Conservation (phyloP, 2,888 invertebrate genomes). For the Falcaria lacertinaria region DNA sequence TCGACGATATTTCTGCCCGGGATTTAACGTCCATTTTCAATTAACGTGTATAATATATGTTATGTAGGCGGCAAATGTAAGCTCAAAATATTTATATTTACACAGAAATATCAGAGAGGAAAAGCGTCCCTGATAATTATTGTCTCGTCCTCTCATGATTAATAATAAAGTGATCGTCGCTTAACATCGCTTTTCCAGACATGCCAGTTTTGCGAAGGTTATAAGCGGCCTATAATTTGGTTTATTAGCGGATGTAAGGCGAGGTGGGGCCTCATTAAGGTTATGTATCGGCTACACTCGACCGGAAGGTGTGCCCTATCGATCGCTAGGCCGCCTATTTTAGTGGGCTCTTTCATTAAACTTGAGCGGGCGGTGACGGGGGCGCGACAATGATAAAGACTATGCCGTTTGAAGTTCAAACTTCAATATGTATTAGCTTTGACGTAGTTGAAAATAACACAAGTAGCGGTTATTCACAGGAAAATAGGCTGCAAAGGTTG, state of each 20-base stretch:
- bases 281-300: slow-evolving; percentile 41
- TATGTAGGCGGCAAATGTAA: too few species aligned
- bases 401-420: neutral
- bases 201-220: too few species aligned
- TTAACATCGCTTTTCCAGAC: too few species aligned
- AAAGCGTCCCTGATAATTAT: too few species aligned
- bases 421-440: neutral
- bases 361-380: slow-evolving; percentile 12
- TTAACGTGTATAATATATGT: too few species aligned
- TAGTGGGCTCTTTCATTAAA: slow-evolving; percentile 24
- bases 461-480: too few species aligned
- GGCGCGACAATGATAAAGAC: neutral
- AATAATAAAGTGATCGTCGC: too few species aligned
- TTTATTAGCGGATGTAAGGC: slow-evolving; percentile 50
- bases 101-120: too few species aligned
- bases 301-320: slow-evolving; percentile 50
- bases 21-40: slow-evolving; percentile 7
- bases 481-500: too few species aligned
- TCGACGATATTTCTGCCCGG: slow-evolving; percentile 12
- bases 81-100: too few species aligned
- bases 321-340: slow-evolving; percentile 31
- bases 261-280: slow-evolving; percentile 55
- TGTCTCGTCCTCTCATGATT: too few species aligned
- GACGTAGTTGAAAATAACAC: too few species aligned
- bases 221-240: slow-evolving; percentile 42